These are phyloP conservation scores for Cardiocondyla obscurior DNA, from an alignment of 1,140 invertebrate species.

Conservation along the genomic window DNA sequence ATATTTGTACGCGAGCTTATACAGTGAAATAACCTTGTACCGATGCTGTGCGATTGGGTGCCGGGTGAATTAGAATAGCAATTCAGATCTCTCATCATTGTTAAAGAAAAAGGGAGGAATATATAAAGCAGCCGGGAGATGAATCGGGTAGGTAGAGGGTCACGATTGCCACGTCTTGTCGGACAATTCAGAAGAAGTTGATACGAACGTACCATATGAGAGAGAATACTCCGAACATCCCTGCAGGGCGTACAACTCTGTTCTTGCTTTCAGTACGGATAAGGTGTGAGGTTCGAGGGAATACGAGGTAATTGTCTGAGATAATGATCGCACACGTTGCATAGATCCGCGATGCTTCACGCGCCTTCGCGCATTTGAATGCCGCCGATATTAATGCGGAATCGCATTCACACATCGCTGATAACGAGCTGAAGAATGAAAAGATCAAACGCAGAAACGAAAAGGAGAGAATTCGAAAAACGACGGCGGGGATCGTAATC, in stretches of 20 bases:
- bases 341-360: conserved; percentile 50
- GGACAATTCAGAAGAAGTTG: conserved; percentile 41
- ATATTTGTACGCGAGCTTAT: conserved; percentile 27
- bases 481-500: conserved; percentile 7
- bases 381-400: conserved; percentile 32
- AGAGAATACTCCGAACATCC: conserved; percentile 33
- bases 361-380: conserved; percentile 10
- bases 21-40: conserved; percentile 35
- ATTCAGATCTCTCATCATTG: conserved; percentile 58
- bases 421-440: conserved; percentile 38
- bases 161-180: conserved; percentile 55
- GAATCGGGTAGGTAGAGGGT: conserved; percentile 15
- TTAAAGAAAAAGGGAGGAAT: conserved; percentile 28
- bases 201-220: conserved; percentile 33
- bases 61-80: conserved; percentile 56
- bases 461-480: neutral
- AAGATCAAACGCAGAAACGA: conserved; percentile 14
- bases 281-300: conserved; percentile 70
- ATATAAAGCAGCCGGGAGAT: conserved; percentile 23
- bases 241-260: conserved; percentile 50
- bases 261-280: conserved; percentile 72
- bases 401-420: conserved; percentile 43
- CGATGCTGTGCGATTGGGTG: conserved; percentile 44
- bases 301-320: conserved; percentile 73
- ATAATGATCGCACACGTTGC: conserved; percentile 65